Evolutionary conservation across 2,797 vertebrate species (phyloP).

Genomic region (Morelia viridis): DNA sequence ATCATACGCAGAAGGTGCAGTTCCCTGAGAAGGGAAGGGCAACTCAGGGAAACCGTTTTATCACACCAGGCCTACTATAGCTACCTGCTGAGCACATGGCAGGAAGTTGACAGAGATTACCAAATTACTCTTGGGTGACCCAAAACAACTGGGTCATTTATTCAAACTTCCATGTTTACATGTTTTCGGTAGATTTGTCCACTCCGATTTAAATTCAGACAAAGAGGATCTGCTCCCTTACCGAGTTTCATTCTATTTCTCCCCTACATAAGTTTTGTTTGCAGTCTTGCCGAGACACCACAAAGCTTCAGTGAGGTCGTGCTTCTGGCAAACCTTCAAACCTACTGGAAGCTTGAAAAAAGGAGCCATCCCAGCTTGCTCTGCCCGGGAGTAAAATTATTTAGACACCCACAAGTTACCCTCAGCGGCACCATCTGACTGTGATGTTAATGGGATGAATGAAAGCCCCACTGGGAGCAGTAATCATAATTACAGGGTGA

Average conservation of each 20-base stretch:
- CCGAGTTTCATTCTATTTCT: conserved; percentile 26
- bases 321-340: conserved; percentile 62
- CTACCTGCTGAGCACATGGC: not conserved
- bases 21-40: not conserved
- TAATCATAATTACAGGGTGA: conserved; percentile 82
- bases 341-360: conserved; percentile 64
- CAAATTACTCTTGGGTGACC: not conserved
- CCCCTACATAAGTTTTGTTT: conserved; percentile 34
- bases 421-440: conserved; percentile 74
- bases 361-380: conserved; percentile 7
- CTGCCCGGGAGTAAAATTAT: conserved; percentile 66
- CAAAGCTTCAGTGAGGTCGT: conserved; percentile 52
- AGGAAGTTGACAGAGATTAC: not conserved
- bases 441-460: conserved; percentile 84
- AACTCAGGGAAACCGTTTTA: not conserved
- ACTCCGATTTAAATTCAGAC: not conserved
- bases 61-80: not conserved
- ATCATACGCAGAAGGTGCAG: not conserved
- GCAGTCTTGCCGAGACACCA: conserved; percentile 35
- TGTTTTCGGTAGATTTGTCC: not conserved
- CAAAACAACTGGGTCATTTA: not conserved
- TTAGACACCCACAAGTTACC: conserved; percentile 71
- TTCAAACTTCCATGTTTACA: not conserved
- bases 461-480: conserved; percentile 69
- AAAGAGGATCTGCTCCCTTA: conserved; percentile 2